Conservation (phyloP, 1,140 invertebrate species). For the Sarcophaga peregrina region DNA sequence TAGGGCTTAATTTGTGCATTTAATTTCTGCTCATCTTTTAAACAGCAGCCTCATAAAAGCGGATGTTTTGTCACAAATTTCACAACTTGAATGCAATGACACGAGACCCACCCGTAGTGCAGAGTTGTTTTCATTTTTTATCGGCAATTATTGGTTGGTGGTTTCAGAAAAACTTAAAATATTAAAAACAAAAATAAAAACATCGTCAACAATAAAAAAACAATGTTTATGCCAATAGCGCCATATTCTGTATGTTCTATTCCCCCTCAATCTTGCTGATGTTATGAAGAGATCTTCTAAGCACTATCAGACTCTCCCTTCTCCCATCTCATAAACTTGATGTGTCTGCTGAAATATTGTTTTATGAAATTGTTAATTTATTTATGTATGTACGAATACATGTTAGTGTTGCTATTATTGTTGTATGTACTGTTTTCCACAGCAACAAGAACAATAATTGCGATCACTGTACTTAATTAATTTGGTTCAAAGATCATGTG, state of each 20-base stretch:
- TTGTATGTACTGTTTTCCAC: slow-evolving; percentile 40
- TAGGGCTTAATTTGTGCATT: too few relatives aligned
- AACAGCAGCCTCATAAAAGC: too few relatives aligned
- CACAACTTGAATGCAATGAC: neutral
- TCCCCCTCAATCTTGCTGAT: too few relatives aligned
- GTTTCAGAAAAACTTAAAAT: neutral
- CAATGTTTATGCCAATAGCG: neutral
- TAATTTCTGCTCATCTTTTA: too few relatives aligned
- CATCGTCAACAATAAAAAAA: neutral
- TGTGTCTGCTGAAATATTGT: neutral
- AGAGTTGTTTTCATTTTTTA: neutral
- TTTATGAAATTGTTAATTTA: too few relatives aligned
- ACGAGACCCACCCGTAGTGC: slow-evolving; percentile 21
- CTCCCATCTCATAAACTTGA: neutral
- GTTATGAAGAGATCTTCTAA: too few relatives aligned
- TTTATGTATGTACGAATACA: neutral
- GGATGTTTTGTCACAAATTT: neutral
- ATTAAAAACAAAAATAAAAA: neutral
- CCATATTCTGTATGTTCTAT: neutral
- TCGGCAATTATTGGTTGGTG: slow-evolving; percentile 8
- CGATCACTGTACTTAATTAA: slow-evolving; percentile 66
- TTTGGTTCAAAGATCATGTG: slow-evolving; percentile 64
- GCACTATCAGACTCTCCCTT: too few relatives aligned
- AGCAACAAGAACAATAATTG: slow-evolving; percentile 54
- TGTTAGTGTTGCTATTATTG: neutral